Evolutionary conservation across 2,113 vertebrate species (phyloP).

Genomic region (Xenopus borealis): DNA sequence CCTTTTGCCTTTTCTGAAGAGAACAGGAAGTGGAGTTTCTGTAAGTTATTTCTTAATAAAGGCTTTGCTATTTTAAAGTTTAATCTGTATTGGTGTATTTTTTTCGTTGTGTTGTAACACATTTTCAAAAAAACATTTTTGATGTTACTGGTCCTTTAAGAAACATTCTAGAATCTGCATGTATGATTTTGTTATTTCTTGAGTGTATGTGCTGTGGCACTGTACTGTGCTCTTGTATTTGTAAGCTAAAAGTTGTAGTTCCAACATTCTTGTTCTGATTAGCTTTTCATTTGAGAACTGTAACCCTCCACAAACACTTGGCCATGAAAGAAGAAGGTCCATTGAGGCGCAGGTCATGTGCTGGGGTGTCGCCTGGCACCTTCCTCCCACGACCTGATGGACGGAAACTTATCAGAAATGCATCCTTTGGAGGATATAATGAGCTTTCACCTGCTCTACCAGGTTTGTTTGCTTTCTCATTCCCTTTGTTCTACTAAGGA

Average conservation of each 20-base stretch:
- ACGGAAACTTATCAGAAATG: slow-evolving; percentile 94
- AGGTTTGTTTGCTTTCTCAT: slow-evolving; percentile 77
- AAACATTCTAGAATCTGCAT: not conserved
- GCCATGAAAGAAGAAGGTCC: slow-evolving; percentile 90
- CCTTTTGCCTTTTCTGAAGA: no score
- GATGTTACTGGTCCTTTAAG: no score
- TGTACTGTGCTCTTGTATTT: not conserved
- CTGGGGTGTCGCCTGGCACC: slow-evolving; percentile 72
- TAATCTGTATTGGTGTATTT: no score
- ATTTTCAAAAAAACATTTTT: no score
- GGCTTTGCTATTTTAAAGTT: no score
- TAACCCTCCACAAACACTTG: slow-evolving; percentile 61
- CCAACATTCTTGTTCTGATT: slow-evolving; percentile 64
- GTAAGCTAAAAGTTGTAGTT: slow-evolving; percentile 65
- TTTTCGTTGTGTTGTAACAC: no score
- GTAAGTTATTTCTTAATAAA: no score
- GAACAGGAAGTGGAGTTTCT: no score
- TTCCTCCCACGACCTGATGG: slow-evolving; percentile 80
- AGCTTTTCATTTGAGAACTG: slow-evolving; percentile 61
- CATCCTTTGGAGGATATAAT: slow-evolving; percentile 95
- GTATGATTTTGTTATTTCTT: not conserved
- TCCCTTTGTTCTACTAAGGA: not conserved
- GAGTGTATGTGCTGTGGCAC: not conserved
- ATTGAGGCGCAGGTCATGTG: slow-evolving; percentile 80
- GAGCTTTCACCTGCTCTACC: slow-evolving; percentile 83